phyloP scores from a whole-genome alignment of 2,888 invertebrate genomes.

The Euzophera pinguis region DNA sequence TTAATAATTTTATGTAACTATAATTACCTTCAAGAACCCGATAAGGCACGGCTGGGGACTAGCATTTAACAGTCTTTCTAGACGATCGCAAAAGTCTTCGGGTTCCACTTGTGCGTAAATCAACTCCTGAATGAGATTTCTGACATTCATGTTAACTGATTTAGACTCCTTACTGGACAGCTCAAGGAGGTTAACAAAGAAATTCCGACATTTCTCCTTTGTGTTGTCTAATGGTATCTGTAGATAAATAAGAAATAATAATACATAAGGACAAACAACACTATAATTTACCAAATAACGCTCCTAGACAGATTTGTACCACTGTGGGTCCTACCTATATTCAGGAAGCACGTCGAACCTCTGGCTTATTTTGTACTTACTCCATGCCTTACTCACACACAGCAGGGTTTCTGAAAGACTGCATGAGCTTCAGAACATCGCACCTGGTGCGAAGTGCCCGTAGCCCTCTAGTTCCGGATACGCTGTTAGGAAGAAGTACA shows the following conservation, averaged over 20 bases:
- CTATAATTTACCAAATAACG: not conserved
- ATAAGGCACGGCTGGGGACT: conserved; percentile 99
- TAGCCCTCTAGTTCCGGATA: too few relatives aligned
- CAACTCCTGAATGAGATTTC: conserved; percentile 95
- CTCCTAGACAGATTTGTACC: not conserved
- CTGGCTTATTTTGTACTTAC: too few relatives aligned
- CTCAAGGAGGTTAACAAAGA: conserved; percentile 96
- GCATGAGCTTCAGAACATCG: too few relatives aligned
- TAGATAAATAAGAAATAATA: not conserved
- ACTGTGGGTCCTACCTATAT: too few relatives aligned
- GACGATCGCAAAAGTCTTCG: conserved; percentile 96
- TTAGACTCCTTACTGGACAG: conserved; percentile 96
- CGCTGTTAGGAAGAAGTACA: too few relatives aligned
- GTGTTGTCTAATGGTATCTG: conserved; percentile 84
- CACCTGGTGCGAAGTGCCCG: too few relatives aligned
- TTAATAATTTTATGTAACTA: too few relatives aligned
- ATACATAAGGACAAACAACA: not conserved
- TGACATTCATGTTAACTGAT: conserved; percentile 94
- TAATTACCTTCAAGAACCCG: conserved; percentile 91
- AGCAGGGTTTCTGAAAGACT: too few relatives aligned
- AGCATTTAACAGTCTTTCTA: conserved; percentile 96
- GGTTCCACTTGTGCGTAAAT: conserved; percentile 97
- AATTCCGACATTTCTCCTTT: conserved; percentile 98
- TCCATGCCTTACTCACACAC: too few relatives aligned
- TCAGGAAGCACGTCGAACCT: too few relatives aligned